These are phyloP conservation scores for Accipiter virgatus DNA, from an alignment of 2,113 vertebrate species.

Conservation along the genomic window DNA sequence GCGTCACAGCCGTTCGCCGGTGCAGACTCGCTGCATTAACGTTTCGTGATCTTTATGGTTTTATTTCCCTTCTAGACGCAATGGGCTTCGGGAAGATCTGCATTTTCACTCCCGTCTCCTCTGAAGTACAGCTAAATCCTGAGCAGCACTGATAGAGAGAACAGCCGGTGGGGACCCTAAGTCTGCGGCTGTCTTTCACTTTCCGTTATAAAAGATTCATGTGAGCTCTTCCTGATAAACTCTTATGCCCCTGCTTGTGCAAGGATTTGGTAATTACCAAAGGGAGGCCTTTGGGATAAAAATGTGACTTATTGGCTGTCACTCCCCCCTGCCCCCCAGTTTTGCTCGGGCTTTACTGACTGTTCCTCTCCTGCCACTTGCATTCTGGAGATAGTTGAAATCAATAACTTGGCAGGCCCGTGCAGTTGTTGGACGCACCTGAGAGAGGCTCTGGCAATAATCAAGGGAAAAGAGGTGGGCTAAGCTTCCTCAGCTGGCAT, in stretches of 20 bases:
- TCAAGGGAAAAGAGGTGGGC: not conserved
- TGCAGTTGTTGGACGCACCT: not conserved
- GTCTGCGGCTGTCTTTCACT: not conserved
- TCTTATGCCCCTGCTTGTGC: not conserved
- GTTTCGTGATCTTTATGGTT: not conserved
- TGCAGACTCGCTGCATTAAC: not conserved
- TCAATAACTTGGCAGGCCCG: fast-evolving
- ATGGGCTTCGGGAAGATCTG: not conserved
- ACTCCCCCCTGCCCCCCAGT: fast-evolving
- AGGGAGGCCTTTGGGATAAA: not conserved
- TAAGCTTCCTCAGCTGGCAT: not conserved
- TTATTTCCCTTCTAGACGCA: not conserved
- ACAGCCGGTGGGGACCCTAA: not conserved
- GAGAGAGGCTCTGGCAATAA: not conserved
- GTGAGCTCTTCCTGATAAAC: not conserved
- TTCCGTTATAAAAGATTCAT: not conserved
- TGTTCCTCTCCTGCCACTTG: not conserved
- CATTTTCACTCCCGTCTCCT: fast-evolving
- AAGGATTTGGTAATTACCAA: not conserved
- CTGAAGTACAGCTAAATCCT: not conserved
- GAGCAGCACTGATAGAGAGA: not conserved
- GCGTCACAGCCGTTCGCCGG: fast-evolving
- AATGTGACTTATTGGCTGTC: not conserved
- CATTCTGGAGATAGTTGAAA: not conserved
- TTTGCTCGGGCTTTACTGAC: not conserved